These are phyloP conservation scores for Platerodrilus igneus DNA, from an alignment of 2,888 invertebrate genomes.

Conservation along the genomic window DNA sequence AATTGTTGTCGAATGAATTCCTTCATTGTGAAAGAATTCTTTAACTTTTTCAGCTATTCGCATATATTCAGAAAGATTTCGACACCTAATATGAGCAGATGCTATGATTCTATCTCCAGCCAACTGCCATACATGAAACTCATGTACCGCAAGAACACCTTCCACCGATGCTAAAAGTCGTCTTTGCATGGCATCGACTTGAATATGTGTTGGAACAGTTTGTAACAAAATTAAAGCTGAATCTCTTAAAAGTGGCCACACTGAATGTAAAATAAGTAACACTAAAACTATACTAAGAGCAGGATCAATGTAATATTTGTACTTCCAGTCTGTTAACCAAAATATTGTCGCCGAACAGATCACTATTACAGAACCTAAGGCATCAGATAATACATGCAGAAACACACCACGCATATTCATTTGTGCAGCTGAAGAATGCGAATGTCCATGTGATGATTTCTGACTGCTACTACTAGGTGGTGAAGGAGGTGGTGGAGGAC, in stretches of 20 bases:
- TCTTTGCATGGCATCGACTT: constrained; percentile 87
- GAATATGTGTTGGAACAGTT: constrained; percentile 97
- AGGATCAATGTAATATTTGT: constrained; percentile 88
- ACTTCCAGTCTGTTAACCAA: constrained; percentile 77
- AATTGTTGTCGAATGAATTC: constrained; percentile 97
- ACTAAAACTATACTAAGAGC: constrained; percentile 87
- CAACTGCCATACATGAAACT: constrained; percentile 98
- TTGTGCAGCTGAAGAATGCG: constrained; percentile 66
- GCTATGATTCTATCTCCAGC: constrained; percentile 96
- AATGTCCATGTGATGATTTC: constrained; percentile 52
- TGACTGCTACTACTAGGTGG: constrained; percentile 22
- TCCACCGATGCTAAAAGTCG: constrained; percentile 84
- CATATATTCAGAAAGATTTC: constrained; percentile 94
- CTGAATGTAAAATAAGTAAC: constrained; percentile 77
- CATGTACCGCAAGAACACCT: constrained; percentile 93
- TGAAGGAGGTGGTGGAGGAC: constrained; percentile 41
- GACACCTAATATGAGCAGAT: constrained; percentile 93
- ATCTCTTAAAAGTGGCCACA: constrained; percentile 89
- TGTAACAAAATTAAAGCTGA: constrained; percentile 93
- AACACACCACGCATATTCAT: constrained; percentile 99
- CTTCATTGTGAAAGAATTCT: constrained; percentile 96
- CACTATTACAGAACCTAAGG: constrained; percentile 90
- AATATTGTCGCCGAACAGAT: constrained; percentile 72
- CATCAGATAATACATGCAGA: constrained; percentile 94
- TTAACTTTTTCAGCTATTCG: constrained; percentile 94